Conservation (phyloP, 2,797 vertebrate genomes). For the Cirrhinus molitorella region DNA sequence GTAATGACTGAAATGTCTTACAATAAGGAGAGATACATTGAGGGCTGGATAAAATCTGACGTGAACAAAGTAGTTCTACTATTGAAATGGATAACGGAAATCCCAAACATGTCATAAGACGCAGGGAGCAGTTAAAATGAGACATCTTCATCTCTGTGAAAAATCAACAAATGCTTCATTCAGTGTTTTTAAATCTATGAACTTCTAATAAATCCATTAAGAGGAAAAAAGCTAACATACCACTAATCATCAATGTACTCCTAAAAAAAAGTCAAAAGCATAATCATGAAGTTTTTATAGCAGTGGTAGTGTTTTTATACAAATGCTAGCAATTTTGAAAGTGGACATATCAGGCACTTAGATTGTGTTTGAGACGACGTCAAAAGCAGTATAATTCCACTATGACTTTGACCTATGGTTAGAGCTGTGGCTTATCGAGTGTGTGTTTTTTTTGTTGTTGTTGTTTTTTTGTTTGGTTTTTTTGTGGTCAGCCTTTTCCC, state of each 20-base stretch:
- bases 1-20: constrained; percentile 19
- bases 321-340: constrained; percentile 52
- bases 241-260: neutral
- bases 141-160: neutral
- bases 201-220: constrained; percentile 25
- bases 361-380: constrained; percentile 41
- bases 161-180: constrained; percentile 1
- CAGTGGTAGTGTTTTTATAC: constrained; percentile 42
- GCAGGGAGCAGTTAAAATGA: constrained; percentile 3
- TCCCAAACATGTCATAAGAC: constrained; percentile 15
- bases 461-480: constrained; percentile 16
- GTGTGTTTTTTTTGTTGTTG: no score
- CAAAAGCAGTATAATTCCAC: constrained; percentile 47
- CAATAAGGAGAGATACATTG: constrained; percentile 27
- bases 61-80: neutral
- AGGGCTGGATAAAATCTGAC: constrained; percentile 18
- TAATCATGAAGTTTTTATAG: constrained; percentile 16
- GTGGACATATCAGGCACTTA: constrained; percentile 62
- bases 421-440: constrained; percentile 45
- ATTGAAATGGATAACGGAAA: neutral
- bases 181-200: constrained; percentile 12
- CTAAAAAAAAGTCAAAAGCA: constrained; percentile 17
- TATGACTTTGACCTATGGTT: constrained; percentile 47
- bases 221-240: neutral
- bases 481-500: constrained; percentile 26